These are phyloP conservation scores for Torymus tubicola DNA, from an alignment of 2,888 invertebrate species.

Conservation along the genomic window DNA sequence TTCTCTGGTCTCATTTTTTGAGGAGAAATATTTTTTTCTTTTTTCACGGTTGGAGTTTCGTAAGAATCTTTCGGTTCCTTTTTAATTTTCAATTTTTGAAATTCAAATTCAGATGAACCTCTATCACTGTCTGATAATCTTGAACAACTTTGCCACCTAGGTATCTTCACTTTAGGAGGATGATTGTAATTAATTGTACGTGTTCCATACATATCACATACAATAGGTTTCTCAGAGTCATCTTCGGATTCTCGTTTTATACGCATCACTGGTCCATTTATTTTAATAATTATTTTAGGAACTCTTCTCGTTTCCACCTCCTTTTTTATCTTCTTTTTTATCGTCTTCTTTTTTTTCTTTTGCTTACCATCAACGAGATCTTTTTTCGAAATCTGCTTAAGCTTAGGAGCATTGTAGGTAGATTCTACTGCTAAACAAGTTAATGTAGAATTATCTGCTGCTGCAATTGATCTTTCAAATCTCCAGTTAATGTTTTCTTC, in stretches of 20 bases:
- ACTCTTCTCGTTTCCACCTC: background rate
- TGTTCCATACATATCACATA: slow-evolving; percentile 63
- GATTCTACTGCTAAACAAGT: slow-evolving; percentile 19
- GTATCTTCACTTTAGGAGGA: slow-evolving; percentile 1
- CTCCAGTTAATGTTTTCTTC: slow-evolving; percentile 43
- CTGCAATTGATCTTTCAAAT: slow-evolving; percentile 26
- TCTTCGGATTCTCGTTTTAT: background rate
- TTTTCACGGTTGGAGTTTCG: background rate
- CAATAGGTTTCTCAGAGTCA: slow-evolving; percentile 47
- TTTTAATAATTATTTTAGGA: slow-evolving; percentile 11
- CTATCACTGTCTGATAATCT: slow-evolving; percentile 30
- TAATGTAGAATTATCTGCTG: slow-evolving; percentile 7
- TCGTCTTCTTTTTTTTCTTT: background rate
- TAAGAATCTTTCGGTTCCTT: background rate
- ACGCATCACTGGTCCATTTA: background rate
- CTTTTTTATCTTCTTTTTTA: background rate
- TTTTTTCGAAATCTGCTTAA: slow-evolving; percentile 14
- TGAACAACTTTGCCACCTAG: slow-evolving; percentile 22
- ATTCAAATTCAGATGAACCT: background rate
- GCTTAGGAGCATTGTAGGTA: slow-evolving; percentile 14
- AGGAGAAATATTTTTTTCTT: background rate
- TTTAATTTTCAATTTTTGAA: background rate
- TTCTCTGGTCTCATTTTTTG: background rate
- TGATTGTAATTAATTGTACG: slow-evolving; percentile 65
- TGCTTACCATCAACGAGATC: background rate